phyloP scores from a whole-genome alignment of 2,888 invertebrate genomes.

The Terebella lapidaria region DNA sequence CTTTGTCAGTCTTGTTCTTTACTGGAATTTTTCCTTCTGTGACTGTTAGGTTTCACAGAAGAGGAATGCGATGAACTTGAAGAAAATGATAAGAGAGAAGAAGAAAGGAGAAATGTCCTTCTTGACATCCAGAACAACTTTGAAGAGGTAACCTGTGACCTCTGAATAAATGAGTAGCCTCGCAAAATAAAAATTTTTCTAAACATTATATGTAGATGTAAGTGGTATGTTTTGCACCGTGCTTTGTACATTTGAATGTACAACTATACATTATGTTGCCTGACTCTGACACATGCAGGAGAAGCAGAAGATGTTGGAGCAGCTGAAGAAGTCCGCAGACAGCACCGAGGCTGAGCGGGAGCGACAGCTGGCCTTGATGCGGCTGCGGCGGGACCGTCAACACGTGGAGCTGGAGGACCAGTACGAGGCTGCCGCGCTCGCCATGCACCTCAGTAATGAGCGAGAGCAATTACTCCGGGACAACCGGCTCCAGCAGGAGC shows the following conservation, averaged over 20 bases:
- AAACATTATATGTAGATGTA: no score
- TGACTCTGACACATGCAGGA: not conserved
- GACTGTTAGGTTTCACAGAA: not conserved
- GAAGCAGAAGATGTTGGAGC: not conserved
- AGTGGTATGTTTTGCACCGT: no score
- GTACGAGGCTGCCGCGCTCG: constrained; percentile 21
- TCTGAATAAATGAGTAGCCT: no score
- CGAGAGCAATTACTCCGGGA: constrained; percentile 15
- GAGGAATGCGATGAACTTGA: constrained; percentile 3
- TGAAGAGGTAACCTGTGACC: no score
- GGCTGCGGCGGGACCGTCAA: constrained; percentile 30
- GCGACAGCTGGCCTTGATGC: constrained; percentile 12
- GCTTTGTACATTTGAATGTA: no score
- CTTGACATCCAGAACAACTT: not conserved
- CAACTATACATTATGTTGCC: no score
- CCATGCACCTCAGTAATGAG: constrained; percentile 18
- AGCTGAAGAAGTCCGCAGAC: not conserved
- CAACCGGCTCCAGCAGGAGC: not conserved
- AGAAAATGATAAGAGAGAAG: not conserved
- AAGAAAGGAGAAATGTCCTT: not conserved
- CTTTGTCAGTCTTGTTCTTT: no score
- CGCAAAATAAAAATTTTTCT: no score
- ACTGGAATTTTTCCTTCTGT: no score
- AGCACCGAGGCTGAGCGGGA: constrained; percentile 3
- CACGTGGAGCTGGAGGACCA: constrained; percentile 33